These are phyloP conservation scores for Chaenodraco wilsoni DNA, from an alignment of 2,797 vertebrate genomes.

Conservation along the genomic window DNA sequence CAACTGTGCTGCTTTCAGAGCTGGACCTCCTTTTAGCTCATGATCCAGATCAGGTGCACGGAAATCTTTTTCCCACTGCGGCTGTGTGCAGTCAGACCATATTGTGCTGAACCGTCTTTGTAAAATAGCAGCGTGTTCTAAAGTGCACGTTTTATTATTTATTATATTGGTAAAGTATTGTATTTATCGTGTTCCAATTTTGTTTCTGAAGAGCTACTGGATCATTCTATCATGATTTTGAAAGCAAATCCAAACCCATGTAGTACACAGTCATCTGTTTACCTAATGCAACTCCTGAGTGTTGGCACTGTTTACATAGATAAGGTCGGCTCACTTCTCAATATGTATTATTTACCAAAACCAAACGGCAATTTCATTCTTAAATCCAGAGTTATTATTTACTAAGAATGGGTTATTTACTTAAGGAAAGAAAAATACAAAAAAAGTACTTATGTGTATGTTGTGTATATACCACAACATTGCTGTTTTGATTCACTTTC, in stretches of 20 bases:
- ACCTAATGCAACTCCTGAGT: conserved; percentile 6
- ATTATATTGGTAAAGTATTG: too few relatives aligned
- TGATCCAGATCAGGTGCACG: conserved; percentile 17
- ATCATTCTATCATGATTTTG: background rate
- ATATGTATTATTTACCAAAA: background rate
- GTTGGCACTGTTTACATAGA: background rate
- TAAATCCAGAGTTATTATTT: background rate
- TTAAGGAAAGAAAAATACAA: background rate
- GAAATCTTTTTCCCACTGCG: conserved; percentile 16
- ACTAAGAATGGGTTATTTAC: background rate
- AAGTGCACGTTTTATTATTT: background rate
- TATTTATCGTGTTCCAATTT: background rate
- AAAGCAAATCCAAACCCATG: background rate
- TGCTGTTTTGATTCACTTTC: background rate
- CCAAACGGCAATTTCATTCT: background rate
- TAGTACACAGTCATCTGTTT: background rate
- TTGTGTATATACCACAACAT: too few relatives aligned
- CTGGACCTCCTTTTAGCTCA: conserved; percentile 1
- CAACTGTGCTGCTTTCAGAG: conserved; percentile 14
- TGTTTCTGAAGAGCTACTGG: background rate
- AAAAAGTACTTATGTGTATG: background rate
- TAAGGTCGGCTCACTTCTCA: background rate
- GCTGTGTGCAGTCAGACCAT: conserved; percentile 9
- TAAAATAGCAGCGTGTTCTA: conserved; percentile 13
- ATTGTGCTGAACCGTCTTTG: background rate